These are phyloP conservation scores for Tryphoninae sp. DNA, from an alignment of 2,888 invertebrate genomes.

Conservation along the genomic window DNA sequence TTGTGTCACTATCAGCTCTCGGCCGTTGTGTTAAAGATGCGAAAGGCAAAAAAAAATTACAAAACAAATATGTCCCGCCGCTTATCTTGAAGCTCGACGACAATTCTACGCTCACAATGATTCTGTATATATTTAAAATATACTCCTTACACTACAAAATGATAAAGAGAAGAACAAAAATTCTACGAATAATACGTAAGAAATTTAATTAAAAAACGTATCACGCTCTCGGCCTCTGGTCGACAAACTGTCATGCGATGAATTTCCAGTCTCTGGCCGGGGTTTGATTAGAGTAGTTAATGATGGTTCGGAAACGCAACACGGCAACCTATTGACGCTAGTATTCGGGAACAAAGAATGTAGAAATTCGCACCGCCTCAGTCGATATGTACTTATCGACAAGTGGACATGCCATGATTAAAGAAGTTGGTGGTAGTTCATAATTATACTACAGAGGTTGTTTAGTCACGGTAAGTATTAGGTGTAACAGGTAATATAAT, in stretches of 20 bases:
- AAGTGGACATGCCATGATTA: conserved; percentile 1
- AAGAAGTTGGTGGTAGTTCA: conserved; percentile 5
- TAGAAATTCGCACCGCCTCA: not conserved
- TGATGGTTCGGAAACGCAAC: not conserved
- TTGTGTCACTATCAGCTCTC: conserved; percentile 41
- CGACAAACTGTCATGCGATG: conserved; percentile 46
- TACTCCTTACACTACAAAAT: not conserved
- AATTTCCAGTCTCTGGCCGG: conserved; percentile 41
- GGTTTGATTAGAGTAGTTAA: conserved; percentile 15
- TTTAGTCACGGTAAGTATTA: no score
- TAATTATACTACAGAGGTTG: not conserved
- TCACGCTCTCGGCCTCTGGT: conserved; percentile 39
- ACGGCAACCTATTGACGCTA: not conserved
- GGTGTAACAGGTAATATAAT: no score
- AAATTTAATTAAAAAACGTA: conserved; percentile 47
- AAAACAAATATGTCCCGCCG: conserved; percentile 9
- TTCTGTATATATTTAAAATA: conserved; percentile 10
- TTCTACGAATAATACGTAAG: conserved; percentile 7
- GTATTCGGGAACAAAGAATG: not conserved
- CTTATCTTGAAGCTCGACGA: not conserved
- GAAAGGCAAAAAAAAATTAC: conserved; percentile 20
- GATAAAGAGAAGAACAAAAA: conserved; percentile 4
- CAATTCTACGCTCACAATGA: not conserved
- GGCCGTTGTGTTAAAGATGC: conserved; percentile 25
- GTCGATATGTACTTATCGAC: no score